Evolutionary conservation across 1,140 invertebrate species (phyloP).

Genomic region (Zeugodacus cucurbitae): DNA sequence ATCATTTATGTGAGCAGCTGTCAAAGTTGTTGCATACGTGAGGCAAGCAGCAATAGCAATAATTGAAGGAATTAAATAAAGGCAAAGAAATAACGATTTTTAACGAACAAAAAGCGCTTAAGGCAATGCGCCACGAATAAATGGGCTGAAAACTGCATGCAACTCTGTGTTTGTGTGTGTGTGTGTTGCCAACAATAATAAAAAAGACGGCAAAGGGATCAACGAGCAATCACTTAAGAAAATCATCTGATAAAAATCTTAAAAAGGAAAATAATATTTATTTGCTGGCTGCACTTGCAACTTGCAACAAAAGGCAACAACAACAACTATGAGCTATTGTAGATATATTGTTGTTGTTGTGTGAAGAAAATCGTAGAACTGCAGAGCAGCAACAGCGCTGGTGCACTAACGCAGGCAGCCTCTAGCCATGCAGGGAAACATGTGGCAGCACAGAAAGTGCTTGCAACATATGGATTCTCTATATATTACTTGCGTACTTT

Average conservation of each 20-base stretch:
- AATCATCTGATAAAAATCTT: constrained; percentile 38
- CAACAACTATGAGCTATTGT: no score
- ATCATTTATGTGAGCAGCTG: constrained; percentile 37
- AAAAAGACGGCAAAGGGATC: constrained; percentile 30
- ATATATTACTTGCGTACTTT: constrained; percentile 4
- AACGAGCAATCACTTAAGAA: constrained; percentile 35
- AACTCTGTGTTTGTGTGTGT: not conserved
- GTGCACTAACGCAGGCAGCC: not conserved
- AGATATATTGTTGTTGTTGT: not conserved
- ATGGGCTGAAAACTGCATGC: not conserved
- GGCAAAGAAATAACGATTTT: not conserved
- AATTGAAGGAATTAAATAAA: constrained; percentile 3
- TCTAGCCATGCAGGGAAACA: not conserved
- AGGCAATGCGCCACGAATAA: not conserved
- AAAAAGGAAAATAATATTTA: constrained; percentile 18
- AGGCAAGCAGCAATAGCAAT: not conserved
- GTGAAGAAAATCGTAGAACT: not conserved
- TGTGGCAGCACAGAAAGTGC: not conserved
- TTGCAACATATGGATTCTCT: constrained; percentile 21
- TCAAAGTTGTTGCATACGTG: not conserved
- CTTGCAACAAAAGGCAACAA: not conserved
- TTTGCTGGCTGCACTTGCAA: not conserved
- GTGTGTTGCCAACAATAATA: not conserved
- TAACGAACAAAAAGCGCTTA: not conserved
- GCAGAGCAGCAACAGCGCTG: not conserved